Evolutionary conservation across 2,888 invertebrate genomes (phyloP).

Genomic region (Tupiocoris notatus): DNA sequence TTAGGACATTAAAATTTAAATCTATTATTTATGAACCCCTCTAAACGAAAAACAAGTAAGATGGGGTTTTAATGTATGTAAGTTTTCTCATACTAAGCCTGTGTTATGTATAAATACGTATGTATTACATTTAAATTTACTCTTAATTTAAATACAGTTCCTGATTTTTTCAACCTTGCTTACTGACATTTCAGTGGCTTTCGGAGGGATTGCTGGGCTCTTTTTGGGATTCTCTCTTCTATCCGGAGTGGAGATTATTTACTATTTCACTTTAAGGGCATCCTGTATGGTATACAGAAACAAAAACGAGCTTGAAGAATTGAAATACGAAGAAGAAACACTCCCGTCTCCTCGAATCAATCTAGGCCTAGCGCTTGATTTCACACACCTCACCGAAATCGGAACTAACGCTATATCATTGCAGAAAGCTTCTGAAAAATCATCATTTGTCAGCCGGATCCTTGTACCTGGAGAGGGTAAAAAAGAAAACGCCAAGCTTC

Average conservation of each 20-base stretch:
- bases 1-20: too few species aligned
- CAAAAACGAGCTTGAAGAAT: constrained; percentile 55
- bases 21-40: too few species aligned
- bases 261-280: constrained; percentile 72
- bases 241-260: constrained; percentile 72
- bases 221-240: constrained; percentile 71
- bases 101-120: too few species aligned
- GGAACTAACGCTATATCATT: neutral
- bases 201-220: constrained; percentile 62
- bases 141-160: too few species aligned
- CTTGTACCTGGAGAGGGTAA: constrained; percentile 1
- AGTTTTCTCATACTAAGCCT: too few species aligned
- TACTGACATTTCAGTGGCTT: constrained; percentile 61
- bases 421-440: neutral
- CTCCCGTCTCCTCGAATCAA: constrained; percentile 4
- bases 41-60: too few species aligned
- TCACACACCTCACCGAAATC: neutral
- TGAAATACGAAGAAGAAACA: constrained; percentile 55
- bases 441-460: constrained; percentile 5
- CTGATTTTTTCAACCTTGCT: too few species aligned
- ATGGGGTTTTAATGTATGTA: too few species aligned
- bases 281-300: constrained; percentile 63
- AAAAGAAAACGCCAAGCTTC: neutral
- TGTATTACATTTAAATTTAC: too few species aligned
- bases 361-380: constrained; percentile 2